phyloP scores from a whole-genome alignment of 2,113 vertebrate genomes.

The Zootoca vivipara region DNA sequence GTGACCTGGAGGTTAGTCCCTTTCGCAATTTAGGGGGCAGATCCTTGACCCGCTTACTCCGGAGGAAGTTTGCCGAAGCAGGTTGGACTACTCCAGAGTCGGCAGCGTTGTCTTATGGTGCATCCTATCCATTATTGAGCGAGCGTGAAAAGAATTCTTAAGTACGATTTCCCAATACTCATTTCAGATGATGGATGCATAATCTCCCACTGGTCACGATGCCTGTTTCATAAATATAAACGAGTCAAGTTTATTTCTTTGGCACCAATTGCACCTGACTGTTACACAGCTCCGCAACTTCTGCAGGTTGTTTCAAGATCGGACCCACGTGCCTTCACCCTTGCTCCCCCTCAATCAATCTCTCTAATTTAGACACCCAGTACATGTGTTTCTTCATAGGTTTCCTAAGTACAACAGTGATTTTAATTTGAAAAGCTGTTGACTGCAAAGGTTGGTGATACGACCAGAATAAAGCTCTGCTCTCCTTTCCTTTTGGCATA shows the following conservation, averaged over 20 bases:
- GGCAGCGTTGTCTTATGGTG: no score
- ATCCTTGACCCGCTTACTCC: background rate
- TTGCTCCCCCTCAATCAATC: background rate
- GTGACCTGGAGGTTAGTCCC: background rate
- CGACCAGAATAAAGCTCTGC: background rate
- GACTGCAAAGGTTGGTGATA: background rate
- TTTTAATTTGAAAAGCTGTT: background rate
- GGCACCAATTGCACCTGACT: background rate
- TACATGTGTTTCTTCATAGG: background rate
- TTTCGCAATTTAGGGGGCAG: background rate
- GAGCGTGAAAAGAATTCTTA: background rate
- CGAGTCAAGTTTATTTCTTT: background rate
- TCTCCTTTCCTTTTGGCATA: background rate
- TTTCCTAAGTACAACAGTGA: background rate
- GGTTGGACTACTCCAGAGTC: background rate
- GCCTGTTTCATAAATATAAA: background rate
- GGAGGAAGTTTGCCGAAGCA: background rate
- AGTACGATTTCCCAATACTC: background rate
- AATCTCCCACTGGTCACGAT: background rate
- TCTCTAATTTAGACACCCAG: background rate
- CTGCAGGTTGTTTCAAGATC: background rate
- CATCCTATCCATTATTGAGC: background rate
- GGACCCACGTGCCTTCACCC: background rate
- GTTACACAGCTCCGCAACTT: background rate
- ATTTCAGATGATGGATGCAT: background rate